Evolutionary conservation across 2,113 vertebrate species (phyloP).

Genomic region (Megaleporinus macrocephalus): DNA sequence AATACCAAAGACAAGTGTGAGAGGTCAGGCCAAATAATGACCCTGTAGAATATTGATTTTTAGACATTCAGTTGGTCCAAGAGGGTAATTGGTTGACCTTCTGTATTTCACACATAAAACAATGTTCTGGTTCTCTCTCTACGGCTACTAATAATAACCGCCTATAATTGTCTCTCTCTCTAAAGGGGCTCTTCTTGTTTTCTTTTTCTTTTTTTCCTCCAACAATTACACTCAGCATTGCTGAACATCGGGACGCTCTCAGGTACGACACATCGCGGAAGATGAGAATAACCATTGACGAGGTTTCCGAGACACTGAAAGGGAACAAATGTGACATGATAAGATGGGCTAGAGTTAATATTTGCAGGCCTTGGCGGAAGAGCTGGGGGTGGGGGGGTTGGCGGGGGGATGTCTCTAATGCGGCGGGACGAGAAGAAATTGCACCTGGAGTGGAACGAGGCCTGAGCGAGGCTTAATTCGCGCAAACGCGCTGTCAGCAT

Average conservation of each 20-base stretch:
- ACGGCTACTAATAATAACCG: too few relatives aligned
- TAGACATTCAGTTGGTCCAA: too few relatives aligned
- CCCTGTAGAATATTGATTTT: too few relatives aligned
- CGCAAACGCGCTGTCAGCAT: constrained; percentile 78
- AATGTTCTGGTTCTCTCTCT: too few relatives aligned
- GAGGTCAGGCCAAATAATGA: too few relatives aligned
- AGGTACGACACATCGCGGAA: constrained; percentile 29
- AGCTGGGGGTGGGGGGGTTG: neutral
- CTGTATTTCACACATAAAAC: too few relatives aligned
- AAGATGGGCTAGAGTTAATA: neutral
- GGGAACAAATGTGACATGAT: constrained; percentile 1
- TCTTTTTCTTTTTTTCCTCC: neutral
- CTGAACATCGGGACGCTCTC: constrained; percentile 9
- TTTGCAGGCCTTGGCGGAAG: neutral
- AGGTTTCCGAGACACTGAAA: constrained; percentile 2
- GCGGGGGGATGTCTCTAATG: neutral
- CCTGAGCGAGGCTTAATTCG: constrained; percentile 66
- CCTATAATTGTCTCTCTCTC: too few relatives aligned
- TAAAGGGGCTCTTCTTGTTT: constrained; percentile 25
- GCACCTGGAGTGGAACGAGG: constrained; percentile 39
- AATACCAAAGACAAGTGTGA: too few relatives aligned
- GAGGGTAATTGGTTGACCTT: too few relatives aligned
- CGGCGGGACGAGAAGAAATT: constrained; percentile 22
- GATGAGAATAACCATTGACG: constrained; percentile 16
- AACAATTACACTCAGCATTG: neutral